phyloP scores from a whole-genome alignment of 2,113 vertebrate genomes.

The Mormyrus iriodes region DNA sequence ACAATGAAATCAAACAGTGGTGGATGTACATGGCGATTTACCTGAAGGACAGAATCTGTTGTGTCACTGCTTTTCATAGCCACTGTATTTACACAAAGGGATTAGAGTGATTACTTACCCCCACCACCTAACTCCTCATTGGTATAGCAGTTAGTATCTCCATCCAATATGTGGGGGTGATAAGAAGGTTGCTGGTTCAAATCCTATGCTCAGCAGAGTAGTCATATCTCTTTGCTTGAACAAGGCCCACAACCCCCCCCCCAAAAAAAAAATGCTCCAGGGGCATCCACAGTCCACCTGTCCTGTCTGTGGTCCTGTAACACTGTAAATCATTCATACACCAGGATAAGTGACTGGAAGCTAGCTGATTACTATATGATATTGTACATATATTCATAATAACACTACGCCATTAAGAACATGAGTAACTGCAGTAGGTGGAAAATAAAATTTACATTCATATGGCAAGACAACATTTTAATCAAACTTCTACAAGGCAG shows the following conservation, averaged over 20 bases:
- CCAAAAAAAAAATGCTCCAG: not conserved
- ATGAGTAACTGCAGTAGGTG: not conserved
- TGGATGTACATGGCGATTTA: not conserved
- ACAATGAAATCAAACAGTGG: not conserved
- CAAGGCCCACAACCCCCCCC: not conserved
- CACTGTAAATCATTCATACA: not conserved
- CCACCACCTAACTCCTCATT: not conserved
- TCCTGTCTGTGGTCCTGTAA: not conserved
- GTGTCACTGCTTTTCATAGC: not conserved
- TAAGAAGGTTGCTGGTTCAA: not conserved
- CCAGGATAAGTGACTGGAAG: not conserved
- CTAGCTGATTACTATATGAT: not conserved
- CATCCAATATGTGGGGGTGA: not conserved
- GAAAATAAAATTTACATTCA: not conserved
- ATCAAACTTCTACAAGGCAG: not conserved
- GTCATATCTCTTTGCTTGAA: not conserved
- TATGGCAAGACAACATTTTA: not conserved
- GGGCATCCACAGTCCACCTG: not conserved
- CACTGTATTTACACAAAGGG: not conserved
- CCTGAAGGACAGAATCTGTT: not conserved
- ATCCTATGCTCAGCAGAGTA: not conserved
- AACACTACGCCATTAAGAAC: not conserved
- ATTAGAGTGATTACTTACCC: not conserved
- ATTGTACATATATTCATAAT: not conserved
- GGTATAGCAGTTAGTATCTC: not conserved